Evolutionary conservation across 2,113 vertebrate species (phyloP).

Genomic region (Chinchilla lanigera): DNA sequence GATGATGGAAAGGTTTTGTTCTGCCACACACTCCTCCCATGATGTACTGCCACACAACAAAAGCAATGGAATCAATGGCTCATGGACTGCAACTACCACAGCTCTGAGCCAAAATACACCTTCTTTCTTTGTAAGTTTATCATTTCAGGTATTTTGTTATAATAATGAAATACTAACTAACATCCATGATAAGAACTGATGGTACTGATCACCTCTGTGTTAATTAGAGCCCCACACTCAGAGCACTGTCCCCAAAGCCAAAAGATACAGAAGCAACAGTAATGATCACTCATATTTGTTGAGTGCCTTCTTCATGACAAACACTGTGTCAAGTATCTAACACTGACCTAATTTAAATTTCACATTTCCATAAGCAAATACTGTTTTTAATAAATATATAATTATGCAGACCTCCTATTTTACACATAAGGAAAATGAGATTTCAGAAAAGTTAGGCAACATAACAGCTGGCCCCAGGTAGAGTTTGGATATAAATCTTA

Average conservation of each 20-base stretch:
- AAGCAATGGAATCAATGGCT: neutral
- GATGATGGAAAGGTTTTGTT: neutral
- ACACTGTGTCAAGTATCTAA: neutral
- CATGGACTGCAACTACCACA: neutral
- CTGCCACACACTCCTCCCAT: no score
- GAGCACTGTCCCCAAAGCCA: neutral
- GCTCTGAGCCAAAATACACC: neutral
- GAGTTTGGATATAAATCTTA: neutral
- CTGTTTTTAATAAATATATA: neutral
- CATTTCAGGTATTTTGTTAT: neutral
- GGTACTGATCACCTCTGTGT: neutral
- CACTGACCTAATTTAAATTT: slow-evolving; percentile 5
- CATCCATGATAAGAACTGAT: neutral
- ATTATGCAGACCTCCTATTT: neutral
- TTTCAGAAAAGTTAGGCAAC: neutral
- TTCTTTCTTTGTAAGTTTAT: neutral
- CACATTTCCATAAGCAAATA: neutral
- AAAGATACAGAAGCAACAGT: neutral
- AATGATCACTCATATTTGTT: neutral
- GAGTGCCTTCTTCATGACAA: neutral
- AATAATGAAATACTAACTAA: neutral
- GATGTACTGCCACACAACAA: neutral
- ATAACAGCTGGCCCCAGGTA: neutral
- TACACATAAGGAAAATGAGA: neutral
- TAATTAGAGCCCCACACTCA: neutral